Evolutionary conservation across 2,113 vertebrate species (phyloP).

Genomic region (Leucoraja erinaceus): DNA sequence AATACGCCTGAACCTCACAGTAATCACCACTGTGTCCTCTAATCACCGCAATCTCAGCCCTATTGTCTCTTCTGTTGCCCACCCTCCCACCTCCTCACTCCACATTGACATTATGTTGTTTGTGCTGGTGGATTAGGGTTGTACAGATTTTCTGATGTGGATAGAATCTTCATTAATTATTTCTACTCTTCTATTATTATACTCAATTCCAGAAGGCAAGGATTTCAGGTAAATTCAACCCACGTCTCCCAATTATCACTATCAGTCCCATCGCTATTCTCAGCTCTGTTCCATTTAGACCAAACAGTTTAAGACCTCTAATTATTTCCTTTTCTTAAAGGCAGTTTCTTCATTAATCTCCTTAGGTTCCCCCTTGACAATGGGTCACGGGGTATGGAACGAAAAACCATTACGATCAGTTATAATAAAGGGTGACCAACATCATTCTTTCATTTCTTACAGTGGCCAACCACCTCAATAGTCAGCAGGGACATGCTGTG

Average conservation of each 20-base stretch:
- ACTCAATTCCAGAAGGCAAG: not conserved
- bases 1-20: not conserved
- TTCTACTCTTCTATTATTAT: not conserved
- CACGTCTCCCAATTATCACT: not conserved
- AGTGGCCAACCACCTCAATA: not conserved
- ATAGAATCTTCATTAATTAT: slow-evolving; percentile 10
- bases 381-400: not conserved
- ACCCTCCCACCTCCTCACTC: not conserved
- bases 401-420: not conserved
- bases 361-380: not conserved
- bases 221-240: not conserved
- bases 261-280: not conserved
- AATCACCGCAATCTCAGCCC: too few species aligned
- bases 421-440: not conserved
- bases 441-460: not conserved
- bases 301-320: not conserved
- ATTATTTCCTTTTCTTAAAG: not conserved
- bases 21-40: not conserved
- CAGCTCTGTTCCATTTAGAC: not conserved
- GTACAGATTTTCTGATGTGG: not conserved
- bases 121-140: not conserved
- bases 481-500: not conserved
- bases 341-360: not conserved
- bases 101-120: not conserved
- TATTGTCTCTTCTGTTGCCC: not conserved